phyloP scores from a whole-genome alignment of 2,113 vertebrate genomes.

The Ammodramus savannarum region DNA sequence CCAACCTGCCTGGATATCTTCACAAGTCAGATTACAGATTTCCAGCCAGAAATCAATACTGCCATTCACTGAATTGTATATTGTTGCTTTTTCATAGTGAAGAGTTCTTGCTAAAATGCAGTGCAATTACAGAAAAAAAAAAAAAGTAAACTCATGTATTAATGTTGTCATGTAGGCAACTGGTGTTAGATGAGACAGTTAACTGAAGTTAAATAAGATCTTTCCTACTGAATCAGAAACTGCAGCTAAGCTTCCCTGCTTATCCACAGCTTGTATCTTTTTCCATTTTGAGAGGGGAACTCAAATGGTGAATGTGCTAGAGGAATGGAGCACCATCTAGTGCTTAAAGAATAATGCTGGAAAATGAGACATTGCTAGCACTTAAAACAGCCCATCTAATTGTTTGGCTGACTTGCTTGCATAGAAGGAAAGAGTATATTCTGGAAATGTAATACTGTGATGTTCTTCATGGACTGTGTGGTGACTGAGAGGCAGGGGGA shows the following conservation, averaged over 20 bases:
- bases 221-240: background rate
- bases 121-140: background rate
- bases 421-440: background rate
- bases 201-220: background rate
- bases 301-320: background rate
- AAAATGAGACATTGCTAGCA: background rate
- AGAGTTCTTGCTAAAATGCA: background rate
- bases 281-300: background rate
- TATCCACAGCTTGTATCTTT: background rate
- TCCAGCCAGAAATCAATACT: background rate
- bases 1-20: background rate
- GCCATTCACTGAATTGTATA: background rate
- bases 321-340: constrained; percentile 13
- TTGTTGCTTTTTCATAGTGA: background rate
- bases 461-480: background rate
- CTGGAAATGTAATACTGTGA: background rate
- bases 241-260: background rate
- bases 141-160: background rate
- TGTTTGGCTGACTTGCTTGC: background rate
- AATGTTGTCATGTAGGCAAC: background rate
- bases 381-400: background rate
- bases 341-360: background rate
- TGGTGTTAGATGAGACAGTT: background rate
- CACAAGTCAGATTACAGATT: background rate
- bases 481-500: background rate